A percentile compares a stretch with the other conserved stretches of the same genome.
Evolutionary conservation across 2,888 invertebrate genomes (phyloP).

Genomic region (Mimas tiliae): DNA sequence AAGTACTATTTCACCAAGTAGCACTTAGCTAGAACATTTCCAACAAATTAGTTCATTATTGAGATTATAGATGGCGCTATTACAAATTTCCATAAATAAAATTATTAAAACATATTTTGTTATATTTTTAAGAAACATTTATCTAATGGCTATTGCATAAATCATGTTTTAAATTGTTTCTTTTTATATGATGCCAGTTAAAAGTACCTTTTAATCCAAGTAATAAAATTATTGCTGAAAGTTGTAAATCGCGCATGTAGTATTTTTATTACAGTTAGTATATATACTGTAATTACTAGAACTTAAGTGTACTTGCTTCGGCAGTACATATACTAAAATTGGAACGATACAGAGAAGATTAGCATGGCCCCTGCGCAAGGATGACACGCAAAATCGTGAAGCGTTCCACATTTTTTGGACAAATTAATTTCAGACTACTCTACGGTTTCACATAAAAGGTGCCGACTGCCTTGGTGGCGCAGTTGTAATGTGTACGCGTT

Average conservation of each 20-base stretch:
- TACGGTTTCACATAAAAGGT: too few species aligned
- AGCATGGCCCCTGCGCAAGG: conserved; percentile 69
- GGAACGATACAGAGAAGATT: conserved; percentile 67
- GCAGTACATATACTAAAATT: conserved; percentile 69
- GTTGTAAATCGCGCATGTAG: conserved; percentile 38
- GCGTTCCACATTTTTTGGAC: conserved; percentile 62
- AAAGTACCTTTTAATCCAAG: too few species aligned
- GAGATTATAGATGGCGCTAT: conserved; percentile 20
- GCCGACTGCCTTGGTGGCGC: too few species aligned
- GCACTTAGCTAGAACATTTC: background rate
- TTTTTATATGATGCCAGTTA: too few species aligned
- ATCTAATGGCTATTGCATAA: background rate
- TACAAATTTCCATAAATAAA: background rate
- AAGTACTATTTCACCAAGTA: background rate
- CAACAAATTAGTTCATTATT: background rate
- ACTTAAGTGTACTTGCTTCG: conserved; percentile 54
- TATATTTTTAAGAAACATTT: too few species aligned
- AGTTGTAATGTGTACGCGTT: too few species aligned
- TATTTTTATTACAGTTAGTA: conserved; percentile 27
- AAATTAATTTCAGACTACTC: conserved; percentile 24
- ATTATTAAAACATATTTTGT: background rate
- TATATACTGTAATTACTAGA: background rate
- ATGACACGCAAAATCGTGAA: conserved; percentile 67
- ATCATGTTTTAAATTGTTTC: background rate
- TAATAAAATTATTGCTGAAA: conserved; percentile 25